Base-by-base conservation (phyloP, 1,140 invertebrate genomes). In the Macrocentrus cingulum region DNA sequence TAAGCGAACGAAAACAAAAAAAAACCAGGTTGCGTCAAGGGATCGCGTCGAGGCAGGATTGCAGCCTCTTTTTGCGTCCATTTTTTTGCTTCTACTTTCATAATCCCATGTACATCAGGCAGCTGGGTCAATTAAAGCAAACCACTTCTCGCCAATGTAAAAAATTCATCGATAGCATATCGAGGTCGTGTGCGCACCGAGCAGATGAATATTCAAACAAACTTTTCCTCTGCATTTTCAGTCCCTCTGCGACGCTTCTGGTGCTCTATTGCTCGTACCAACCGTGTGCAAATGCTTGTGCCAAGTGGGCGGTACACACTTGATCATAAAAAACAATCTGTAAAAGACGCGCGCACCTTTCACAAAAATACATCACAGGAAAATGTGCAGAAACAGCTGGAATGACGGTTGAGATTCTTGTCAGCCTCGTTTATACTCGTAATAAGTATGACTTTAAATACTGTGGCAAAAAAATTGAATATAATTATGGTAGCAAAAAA, bases 141-240 rank as follows among this genome's bases (percentile, higher is more conserved):
- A 61, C 60, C 55, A 61, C 55, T 61, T 61, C 44, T 45, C 44
- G 48, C 22, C 19, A 41, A 39, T 48, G 51, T 58, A 54, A 60
- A 60, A 60, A 60, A 60, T 60, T 54, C 51, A 60, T 60, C 51
- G 51, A 60, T 60, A 60, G 46, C 52, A 29, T 42, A 55, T 51
- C 44, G 44, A 22, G 44, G 51, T 48, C 53, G 42, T 16, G 19
- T 20, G 19, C 2, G 39, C 16, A 15, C 2, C 6, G 15, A 29
- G 2, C n/a, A 53, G 29, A 54, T 60, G 51, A 49, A 54, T 53
- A 60, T 59, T 37, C 44, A 36, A 48, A 15, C 15, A 22, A 56
- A 46, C 44, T 56, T 56, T 56, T 56, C 42, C 16, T 32, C 20
- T 29, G 39, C 52, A 45, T 55, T 55, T 55, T 48, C 42, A 56